These are phyloP conservation scores for Reticulitermes lucifugus DNA, from an alignment of 2,888 invertebrate species.

Conservation along the genomic window DNA sequence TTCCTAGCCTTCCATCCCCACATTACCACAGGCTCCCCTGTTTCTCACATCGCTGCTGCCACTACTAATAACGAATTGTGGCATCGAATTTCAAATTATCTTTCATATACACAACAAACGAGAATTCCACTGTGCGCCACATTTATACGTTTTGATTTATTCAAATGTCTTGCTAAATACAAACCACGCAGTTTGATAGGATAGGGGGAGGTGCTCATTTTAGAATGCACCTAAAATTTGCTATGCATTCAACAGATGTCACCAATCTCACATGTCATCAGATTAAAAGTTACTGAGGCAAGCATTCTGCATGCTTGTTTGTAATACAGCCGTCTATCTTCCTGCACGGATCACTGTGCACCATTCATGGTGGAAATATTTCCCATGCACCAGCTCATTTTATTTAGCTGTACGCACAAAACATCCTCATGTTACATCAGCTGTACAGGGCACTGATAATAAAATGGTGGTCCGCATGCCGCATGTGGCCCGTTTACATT, in stretches of 20 bases:
- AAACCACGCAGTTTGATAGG: not conserved
- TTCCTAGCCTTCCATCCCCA: too few relatives aligned
- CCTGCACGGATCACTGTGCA: not conserved
- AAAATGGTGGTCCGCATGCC: too few relatives aligned
- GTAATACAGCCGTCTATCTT: not conserved
- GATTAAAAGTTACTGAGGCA: conserved; percentile 27
- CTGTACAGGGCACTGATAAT: too few relatives aligned
- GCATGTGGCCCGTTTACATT: too few relatives aligned
- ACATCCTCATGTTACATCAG: not conserved
- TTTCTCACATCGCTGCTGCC: not conserved
- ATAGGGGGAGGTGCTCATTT: not conserved
- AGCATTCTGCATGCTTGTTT: not conserved
- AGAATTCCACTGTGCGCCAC: not conserved
- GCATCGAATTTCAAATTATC: not conserved
- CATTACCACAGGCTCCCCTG: too few relatives aligned
- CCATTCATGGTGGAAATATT: not conserved
- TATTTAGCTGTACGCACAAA: not conserved
- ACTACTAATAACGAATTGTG: not conserved
- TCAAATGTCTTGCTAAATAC: not conserved
- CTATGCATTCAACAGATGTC: conserved; percentile 22
- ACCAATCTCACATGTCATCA: conserved; percentile 32
- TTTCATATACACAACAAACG: not conserved
- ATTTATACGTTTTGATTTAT: not conserved
- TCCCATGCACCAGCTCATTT: not conserved
- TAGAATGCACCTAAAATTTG: conserved; percentile 13